Evolutionary conservation across 1,140 invertebrate genomes (phyloP).

Genomic region (Caenorhabditis inopinata): DNA sequence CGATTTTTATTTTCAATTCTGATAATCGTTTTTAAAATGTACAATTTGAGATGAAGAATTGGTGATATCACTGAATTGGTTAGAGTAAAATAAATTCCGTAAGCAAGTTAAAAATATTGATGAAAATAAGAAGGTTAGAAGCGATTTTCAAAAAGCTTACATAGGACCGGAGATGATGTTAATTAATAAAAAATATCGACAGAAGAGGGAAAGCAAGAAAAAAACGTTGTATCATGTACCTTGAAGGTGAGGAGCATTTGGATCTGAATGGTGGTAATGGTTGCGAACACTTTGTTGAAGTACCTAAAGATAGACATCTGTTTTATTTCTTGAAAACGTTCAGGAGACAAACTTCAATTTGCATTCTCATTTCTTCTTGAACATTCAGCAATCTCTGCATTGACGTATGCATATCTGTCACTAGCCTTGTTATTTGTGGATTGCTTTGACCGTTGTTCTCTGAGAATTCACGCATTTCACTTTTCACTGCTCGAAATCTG

Average conservation of each 20-base stretch:
- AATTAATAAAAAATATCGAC: background rate
- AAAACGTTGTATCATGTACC: background rate
- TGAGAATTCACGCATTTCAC: conserved; percentile 62
- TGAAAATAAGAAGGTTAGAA: background rate
- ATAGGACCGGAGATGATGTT: background rate
- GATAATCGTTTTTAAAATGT: background rate
- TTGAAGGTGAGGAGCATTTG: conserved; percentile 3
- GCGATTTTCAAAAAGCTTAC: background rate
- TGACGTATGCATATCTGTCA: conserved; percentile 62
- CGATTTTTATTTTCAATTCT: background rate
- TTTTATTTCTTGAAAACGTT: background rate
- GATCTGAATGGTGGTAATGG: conserved; percentile 49
- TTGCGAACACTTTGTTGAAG: conserved; percentile 63
- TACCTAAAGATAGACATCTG: conserved; percentile 14
- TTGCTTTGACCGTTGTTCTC: conserved; percentile 57
- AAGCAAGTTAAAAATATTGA: background rate
- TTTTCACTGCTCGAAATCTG: conserved; percentile 63
- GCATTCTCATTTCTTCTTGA: conserved; percentile 65
- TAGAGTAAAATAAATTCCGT: background rate
- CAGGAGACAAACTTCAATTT: conserved; percentile 53
- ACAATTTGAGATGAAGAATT: background rate
- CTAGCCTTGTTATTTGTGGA: conserved; percentile 64
- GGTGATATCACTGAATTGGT: too few species aligned
- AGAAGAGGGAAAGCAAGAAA: background rate
- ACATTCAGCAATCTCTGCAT: conserved; percentile 59